Evolutionary conservation across 2,797 vertebrate species (phyloP).

Genomic region (Sebastolobus alascanus): DNA sequence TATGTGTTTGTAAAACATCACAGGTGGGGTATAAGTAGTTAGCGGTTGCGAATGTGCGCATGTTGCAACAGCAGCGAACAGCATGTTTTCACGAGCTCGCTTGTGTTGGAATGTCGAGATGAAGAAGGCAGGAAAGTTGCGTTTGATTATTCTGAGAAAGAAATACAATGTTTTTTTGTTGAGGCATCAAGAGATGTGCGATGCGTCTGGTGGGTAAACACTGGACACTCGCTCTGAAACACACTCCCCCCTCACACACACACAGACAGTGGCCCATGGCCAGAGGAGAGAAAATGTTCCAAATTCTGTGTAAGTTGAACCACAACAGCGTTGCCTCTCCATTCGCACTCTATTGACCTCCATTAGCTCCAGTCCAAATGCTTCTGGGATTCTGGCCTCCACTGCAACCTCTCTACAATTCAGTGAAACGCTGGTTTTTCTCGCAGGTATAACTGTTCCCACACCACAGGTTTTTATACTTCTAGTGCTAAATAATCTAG

Average conservation of each 20-base stretch:
- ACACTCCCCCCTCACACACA: not conserved
- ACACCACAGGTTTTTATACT: not conserved
- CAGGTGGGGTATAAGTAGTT: conserved; percentile 68
- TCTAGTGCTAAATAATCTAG: not conserved
- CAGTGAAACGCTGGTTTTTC: not conserved
- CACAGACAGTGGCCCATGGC: not conserved
- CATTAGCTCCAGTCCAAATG: conserved; percentile 34
- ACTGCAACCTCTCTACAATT: conserved; percentile 18
- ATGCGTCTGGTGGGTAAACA: conserved; percentile 39
- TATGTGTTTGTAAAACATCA: conserved; percentile 76
- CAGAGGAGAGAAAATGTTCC: conserved; percentile 10
- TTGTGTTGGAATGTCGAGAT: conserved; percentile 18
- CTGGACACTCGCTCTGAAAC: not conserved
- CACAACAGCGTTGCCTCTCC: conserved; percentile 21
- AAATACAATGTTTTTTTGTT: conserved; percentile 2
- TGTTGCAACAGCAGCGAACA: conserved; percentile 37
- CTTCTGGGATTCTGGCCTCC: conserved; percentile 15
- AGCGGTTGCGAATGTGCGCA: conserved; percentile 40
- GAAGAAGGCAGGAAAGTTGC: conserved; percentile 11
- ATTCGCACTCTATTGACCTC: conserved; percentile 54
- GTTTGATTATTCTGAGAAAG: conserved; percentile 6
- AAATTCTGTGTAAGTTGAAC: conserved; percentile 7
- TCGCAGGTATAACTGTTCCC: not conserved
- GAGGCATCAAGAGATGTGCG: conserved; percentile 1
- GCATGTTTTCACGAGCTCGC: conserved; percentile 37